A percentile compares a stretch with the other conserved stretches of the same genome.
Conservation (phyloP, 1,140 invertebrate genomes). For the Drosophila punjabiensis region DNA sequence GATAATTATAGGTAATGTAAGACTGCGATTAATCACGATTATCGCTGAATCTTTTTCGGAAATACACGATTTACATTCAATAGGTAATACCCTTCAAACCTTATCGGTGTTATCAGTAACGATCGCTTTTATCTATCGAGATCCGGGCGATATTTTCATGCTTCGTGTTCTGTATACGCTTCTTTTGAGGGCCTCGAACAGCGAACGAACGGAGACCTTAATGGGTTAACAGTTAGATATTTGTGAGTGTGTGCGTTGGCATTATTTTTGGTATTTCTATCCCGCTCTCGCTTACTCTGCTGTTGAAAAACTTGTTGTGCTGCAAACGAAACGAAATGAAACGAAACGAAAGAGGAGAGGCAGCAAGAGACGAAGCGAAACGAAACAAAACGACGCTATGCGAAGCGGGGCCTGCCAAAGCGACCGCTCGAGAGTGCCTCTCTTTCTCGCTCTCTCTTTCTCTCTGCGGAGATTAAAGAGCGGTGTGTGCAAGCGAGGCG, state of each 20-base stretch:
- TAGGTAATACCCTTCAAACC: neutral
- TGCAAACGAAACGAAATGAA: slow-evolving; percentile 55
- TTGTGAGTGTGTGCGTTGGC: slow-evolving; percentile 31
- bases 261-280: slow-evolving; percentile 35
- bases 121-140: slow-evolving; percentile 31
- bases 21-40: neutral
- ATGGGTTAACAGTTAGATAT: slow-evolving; percentile 64
- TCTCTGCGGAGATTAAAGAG: slow-evolving; percentile 3
- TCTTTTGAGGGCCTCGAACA: slow-evolving; percentile 6
- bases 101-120: slow-evolving; percentile 18
- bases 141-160: slow-evolving; percentile 20
- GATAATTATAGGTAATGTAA: neutral
- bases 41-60: neutral
- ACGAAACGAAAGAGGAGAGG: slow-evolving; percentile 28
- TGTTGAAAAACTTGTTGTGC: slow-evolving; percentile 77
- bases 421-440: slow-evolving; percentile 55
- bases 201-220: slow-evolving; percentile 24
- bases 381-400: slow-evolving; percentile 44
- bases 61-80: slow-evolving; percentile 7
- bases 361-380: slow-evolving; percentile 18
- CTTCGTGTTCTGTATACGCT: slow-evolving; percentile 8
- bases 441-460: slow-evolving; percentile 24
- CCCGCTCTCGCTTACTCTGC: slow-evolving; percentile 36
- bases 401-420: slow-evolving; percentile 71
- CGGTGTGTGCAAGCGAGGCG: slow-evolving; percentile 68